A percentile compares a stretch with the other conserved stretches of the same genome.
phyloP scores from a whole-genome alignment of 2,113 vertebrate genomes.

The Corythornis cristatus region DNA sequence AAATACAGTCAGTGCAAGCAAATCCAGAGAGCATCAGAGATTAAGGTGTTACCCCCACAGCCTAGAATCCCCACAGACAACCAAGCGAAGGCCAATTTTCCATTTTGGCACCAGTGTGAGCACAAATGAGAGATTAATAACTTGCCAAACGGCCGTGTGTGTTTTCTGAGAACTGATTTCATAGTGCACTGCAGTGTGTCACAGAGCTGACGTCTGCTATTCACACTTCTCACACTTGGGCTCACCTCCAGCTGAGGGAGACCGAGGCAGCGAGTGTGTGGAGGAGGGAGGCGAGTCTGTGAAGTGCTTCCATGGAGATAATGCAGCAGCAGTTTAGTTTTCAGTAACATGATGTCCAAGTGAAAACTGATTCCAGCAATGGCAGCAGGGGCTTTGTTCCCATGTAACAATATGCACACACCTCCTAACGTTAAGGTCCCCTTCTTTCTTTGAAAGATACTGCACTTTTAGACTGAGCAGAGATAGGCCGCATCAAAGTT shows the following conservation, averaged over 20 bases:
- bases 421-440: neutral
- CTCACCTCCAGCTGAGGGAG: neutral
- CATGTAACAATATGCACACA: rapidly evolving
- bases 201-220: neutral
- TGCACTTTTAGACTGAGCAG: neutral
- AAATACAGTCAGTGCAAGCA: neutral
- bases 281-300: neutral
- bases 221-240: neutral
- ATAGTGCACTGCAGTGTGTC: neutral
- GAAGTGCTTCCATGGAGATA: neutral
- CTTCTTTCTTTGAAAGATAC: neutral
- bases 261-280: rapidly evolving
- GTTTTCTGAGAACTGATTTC: neutral
- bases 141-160: neutral
- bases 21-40: neutral
- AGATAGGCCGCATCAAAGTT: neutral
- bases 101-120: neutral
- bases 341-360: neutral
- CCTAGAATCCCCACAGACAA: neutral
- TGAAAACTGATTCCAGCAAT: neutral
- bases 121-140: neutral
- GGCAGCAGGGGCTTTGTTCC: neutral
- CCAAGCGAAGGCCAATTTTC: neutral
- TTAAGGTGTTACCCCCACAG: neutral
- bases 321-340: neutral